These are phyloP conservation scores for Saguinus imperator DNA, from an alignment of 2,113 vertebrate genomes.

Conservation along the genomic window DNA sequence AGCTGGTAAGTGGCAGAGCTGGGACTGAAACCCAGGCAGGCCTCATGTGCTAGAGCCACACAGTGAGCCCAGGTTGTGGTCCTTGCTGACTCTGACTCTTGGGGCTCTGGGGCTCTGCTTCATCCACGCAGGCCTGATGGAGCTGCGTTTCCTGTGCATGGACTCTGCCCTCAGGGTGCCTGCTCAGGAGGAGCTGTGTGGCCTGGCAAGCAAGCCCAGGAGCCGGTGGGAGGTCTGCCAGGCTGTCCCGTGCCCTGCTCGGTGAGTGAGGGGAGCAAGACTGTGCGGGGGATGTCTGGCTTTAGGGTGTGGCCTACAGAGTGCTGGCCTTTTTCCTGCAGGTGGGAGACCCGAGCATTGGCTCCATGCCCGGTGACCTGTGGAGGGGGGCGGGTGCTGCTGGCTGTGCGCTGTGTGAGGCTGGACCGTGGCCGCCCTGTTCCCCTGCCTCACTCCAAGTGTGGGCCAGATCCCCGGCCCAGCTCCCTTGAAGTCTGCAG, in stretches of 20 bases:
- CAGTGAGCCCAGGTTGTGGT: rapidly evolving
- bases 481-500: constrained; percentile 79
- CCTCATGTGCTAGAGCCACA: background rate
- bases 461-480: constrained; percentile 72
- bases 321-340: constrained; percentile 36
- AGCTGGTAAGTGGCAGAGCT: background rate
- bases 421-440: constrained; percentile 49
- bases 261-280: constrained; percentile 77
- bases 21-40: rapidly evolving
- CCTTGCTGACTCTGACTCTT: background rate
- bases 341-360: constrained; percentile 84
- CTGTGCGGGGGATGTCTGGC: rapidly evolving
- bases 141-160: constrained; percentile 87
- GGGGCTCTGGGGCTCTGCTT: background rate
- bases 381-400: constrained; percentile 81
- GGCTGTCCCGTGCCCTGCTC: constrained; percentile 85
- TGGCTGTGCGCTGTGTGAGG: constrained; percentile 84
- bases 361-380: constrained; percentile 86
- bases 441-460: constrained; percentile 80
- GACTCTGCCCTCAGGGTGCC: constrained; percentile 86
- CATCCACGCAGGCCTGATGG: constrained; percentile 71
- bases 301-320: rapidly evolving
- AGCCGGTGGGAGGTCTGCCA: constrained; percentile 84
- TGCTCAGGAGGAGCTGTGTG: constrained; percentile 87
- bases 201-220: constrained; percentile 86